Base-by-base conservation (phyloP, 1,140 invertebrate species). In the Sminthurinus signatus region DNA sequence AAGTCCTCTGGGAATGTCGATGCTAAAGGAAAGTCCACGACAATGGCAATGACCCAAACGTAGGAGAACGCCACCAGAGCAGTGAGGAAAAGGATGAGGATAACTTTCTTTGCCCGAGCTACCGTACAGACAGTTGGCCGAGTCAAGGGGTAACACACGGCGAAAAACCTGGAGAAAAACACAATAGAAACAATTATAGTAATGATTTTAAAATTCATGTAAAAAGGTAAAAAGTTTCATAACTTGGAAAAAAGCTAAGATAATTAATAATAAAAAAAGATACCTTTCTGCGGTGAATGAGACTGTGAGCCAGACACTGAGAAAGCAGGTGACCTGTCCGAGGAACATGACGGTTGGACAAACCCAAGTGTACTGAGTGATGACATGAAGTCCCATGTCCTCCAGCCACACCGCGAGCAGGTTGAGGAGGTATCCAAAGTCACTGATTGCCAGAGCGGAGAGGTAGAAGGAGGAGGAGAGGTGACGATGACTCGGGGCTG, bases 281-380 rank as follows among this genome's bases (percentile, higher is more conserved):
- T n/a, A n/a, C n/a, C n/a, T 76, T 74, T 94, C 91, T 0, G 89
- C 81, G 0, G 90, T 93, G 75, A 93, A 92, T 1, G 87, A 86
- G 3, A 92, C 87, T 1, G 89, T 86, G 54, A 89, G 81, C 88
- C 88, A 91, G 0, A 88, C 84, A 67, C 87, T 89, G 21, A 87
- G 77, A 71, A 86, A 87, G 71, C 84, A 83, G 62, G 83, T 84
- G 32, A 88, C 81, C 64, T 84, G 84, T 39, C 82, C 82, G 0
- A 85, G 70, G 73, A 88, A 91, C 4, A 86, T 80, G 62, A 87
- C 83, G 17, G 84, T 75, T 69, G 89, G 86, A 73, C 89, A 91
- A 57, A 84, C 83, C 1, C 83, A 83, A 1, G 81, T 73, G 28
- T 71, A 74, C 72, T 86, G 83, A 68, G 86, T 86, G 0, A 85